Evolutionary conservation across 2,888 invertebrate species (phyloP).

Genomic region (Flexamia atlantica): DNA sequence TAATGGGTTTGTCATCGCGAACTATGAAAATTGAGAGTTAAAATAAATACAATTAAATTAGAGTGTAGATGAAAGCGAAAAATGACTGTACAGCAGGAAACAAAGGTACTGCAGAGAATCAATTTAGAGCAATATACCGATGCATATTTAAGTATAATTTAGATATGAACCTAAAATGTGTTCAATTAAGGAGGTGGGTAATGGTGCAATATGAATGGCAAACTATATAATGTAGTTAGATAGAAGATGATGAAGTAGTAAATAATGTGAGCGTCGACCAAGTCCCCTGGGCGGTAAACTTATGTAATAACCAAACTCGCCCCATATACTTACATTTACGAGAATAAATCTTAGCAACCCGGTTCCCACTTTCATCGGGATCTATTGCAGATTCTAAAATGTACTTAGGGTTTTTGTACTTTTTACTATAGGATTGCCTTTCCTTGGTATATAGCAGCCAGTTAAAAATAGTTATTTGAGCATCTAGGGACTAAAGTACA

Average conservation of each 20-base stretch:
- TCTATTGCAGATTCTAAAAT: too few relatives aligned
- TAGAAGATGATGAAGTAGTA: constrained; percentile 26
- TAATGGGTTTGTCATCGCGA: too few relatives aligned
- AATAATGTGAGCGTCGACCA: constrained; percentile 3
- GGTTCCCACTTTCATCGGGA: neutral
- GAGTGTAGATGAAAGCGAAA: too few relatives aligned
- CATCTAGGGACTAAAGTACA: too few relatives aligned
- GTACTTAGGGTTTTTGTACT: too few relatives aligned
- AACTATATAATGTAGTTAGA: neutral
- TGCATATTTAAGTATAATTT: too few relatives aligned
- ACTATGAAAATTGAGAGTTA: too few relatives aligned
- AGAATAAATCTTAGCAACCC: neutral
- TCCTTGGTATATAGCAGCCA: too few relatives aligned
- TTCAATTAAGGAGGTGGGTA: constrained; percentile 19
- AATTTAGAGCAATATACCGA: neutral
- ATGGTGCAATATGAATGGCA: neutral
- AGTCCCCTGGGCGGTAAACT: constrained; percentile 2
- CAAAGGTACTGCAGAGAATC: neutral
- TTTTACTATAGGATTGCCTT: too few relatives aligned
- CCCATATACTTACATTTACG: constrained; percentile 3
- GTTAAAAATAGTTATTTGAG: too few relatives aligned
- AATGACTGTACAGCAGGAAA: neutral
- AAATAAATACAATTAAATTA: too few relatives aligned
- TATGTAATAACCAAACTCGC: constrained; percentile 14
- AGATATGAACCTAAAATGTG: neutral